A percentile compares a stretch with the other conserved stretches of the same genome.
These are phyloP conservation scores for Holcopasites calliopsidis DNA, from an alignment of 1,140 invertebrate genomes.

Conservation along the genomic window DNA sequence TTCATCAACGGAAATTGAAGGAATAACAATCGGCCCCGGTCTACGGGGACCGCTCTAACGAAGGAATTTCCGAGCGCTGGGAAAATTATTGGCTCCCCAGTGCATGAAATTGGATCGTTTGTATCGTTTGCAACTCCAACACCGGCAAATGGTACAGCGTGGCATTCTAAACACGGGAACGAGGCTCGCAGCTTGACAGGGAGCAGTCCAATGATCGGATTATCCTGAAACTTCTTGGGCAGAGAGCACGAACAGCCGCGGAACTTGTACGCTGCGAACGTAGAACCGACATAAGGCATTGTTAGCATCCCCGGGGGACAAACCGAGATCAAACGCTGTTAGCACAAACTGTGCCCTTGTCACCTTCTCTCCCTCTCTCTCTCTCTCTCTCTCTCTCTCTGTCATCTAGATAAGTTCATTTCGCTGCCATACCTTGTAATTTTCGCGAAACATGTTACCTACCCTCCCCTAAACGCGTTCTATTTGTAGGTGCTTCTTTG, in stretches of 20 bases:
- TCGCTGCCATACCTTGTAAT: slow-evolving; percentile 39
- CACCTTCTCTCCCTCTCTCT: too few species aligned
- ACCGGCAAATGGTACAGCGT: slow-evolving; percentile 23
- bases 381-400: too few species aligned
- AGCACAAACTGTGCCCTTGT: slow-evolving; percentile 46
- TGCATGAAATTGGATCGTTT: slow-evolving; percentile 55
- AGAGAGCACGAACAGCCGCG: slow-evolving; percentile 27
- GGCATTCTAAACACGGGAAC: slow-evolving; percentile 50
- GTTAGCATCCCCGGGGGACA: slow-evolving; percentile 57
- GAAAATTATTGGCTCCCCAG: slow-evolving; percentile 1
- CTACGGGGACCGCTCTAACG: background rate
- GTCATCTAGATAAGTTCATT: slow-evolving; percentile 54
- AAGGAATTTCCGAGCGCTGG: slow-evolving; percentile 1
- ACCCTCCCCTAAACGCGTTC: background rate
- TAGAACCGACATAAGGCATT: slow-evolving; percentile 62
- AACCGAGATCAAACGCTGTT: slow-evolving; percentile 63
- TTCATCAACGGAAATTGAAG: background rate
- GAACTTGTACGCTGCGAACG: slow-evolving; percentile 26
- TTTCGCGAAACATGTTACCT: background rate
- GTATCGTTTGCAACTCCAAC: slow-evolving; percentile 57
- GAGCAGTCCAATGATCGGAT: slow-evolving; percentile 51
- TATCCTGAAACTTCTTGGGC: slow-evolving; percentile 54
- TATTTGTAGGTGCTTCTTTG: background rate
- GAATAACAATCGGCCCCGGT: background rate
- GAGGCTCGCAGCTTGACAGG: slow-evolving; percentile 1